phyloP scores from a whole-genome alignment of 1,140 invertebrate species.

The Pararge aegeria region DNA sequence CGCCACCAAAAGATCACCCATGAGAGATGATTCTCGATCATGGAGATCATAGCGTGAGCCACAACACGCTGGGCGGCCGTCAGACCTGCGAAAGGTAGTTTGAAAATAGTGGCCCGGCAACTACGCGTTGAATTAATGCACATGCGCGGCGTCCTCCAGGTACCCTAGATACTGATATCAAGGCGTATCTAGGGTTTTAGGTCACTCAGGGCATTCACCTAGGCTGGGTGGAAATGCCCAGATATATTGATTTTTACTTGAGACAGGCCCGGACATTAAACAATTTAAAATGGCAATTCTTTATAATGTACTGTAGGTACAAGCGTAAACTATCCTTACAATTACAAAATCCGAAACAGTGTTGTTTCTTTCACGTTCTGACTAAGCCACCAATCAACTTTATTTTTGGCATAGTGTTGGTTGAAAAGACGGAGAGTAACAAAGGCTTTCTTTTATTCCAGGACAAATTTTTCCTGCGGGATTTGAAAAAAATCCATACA shows the following conservation, averaged over 20 bases:
- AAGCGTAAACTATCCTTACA: too few relatives aligned
- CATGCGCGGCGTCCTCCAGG: conserved; percentile 45
- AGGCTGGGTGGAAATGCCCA: conserved; percentile 12
- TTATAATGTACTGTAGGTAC: too few relatives aligned
- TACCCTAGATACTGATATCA: background rate
- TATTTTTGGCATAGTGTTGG: too few relatives aligned
- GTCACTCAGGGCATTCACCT: conserved; percentile 23
- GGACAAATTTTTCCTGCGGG: too few relatives aligned
- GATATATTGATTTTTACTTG: conserved; percentile 21
- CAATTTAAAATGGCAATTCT: too few relatives aligned
- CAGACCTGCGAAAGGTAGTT: conserved; percentile 72
- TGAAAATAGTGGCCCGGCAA: too few relatives aligned
- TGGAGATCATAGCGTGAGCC: conserved; percentile 95
- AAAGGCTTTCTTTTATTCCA: too few relatives aligned
- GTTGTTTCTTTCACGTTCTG: too few relatives aligned
- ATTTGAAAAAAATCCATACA: too few relatives aligned
- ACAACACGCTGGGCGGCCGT: conserved; percentile 92
- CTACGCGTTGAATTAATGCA: conserved; percentile 33
- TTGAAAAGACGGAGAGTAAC: too few relatives aligned
- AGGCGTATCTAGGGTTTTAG: conserved; percentile 36
- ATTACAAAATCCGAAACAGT: too few relatives aligned
- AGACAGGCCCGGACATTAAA: background rate
- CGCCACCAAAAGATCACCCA: conserved; percentile 95
- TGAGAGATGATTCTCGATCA: conserved; percentile 96
- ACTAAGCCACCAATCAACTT: too few relatives aligned